phyloP scores from a whole-genome alignment of 2,888 invertebrate species.

The Scaptomyza parva region DNA sequence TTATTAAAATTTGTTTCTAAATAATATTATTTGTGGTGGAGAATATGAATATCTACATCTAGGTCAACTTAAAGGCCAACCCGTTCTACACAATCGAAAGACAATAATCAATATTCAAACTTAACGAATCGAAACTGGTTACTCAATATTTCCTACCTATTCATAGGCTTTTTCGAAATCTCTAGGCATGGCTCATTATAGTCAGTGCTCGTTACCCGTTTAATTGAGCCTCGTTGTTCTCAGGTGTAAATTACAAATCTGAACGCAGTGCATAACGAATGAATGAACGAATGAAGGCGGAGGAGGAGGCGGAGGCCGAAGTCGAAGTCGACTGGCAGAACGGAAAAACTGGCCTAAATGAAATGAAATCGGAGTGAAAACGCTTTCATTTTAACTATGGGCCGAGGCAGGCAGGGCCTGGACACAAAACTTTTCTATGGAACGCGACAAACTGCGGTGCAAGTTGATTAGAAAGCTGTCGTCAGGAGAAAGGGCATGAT shows the following conservation, averaged over 20 bases:
- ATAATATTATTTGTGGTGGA: not conserved
- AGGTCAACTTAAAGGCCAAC: not conserved
- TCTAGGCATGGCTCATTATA: slow-evolving; percentile 4
- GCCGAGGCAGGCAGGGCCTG: slow-evolving; percentile 42
- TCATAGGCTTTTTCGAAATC: not conserved
- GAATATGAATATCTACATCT: too few species aligned
- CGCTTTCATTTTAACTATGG: slow-evolving; percentile 66
- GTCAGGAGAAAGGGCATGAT: slow-evolving; percentile 25
- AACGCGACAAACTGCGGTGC: slow-evolving; percentile 74
- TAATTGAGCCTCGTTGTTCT: slow-evolving; percentile 53
- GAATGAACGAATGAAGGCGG: slow-evolving; percentile 35
- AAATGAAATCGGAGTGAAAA: slow-evolving; percentile 78
- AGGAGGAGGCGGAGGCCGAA: slow-evolving; percentile 13
- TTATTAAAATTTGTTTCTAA: not conserved
- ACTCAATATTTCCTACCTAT: not conserved
- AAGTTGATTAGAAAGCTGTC: slow-evolving; percentile 76
- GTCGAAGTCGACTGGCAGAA: slow-evolving; percentile 32
- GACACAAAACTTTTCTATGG: slow-evolving; percentile 62
- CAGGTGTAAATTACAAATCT: slow-evolving; percentile 79
- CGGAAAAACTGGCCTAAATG: slow-evolving; percentile 73
- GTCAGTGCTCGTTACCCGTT: slow-evolving; percentile 29
- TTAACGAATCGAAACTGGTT: not conserved
- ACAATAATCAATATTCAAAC: not conserved
- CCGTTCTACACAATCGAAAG: not conserved
- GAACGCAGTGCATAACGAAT: slow-evolving; percentile 76